These are phyloP conservation scores for Ctenoplectra terminalis DNA, from an alignment of 1,140 invertebrate species.

Conservation along the genomic window DNA sequence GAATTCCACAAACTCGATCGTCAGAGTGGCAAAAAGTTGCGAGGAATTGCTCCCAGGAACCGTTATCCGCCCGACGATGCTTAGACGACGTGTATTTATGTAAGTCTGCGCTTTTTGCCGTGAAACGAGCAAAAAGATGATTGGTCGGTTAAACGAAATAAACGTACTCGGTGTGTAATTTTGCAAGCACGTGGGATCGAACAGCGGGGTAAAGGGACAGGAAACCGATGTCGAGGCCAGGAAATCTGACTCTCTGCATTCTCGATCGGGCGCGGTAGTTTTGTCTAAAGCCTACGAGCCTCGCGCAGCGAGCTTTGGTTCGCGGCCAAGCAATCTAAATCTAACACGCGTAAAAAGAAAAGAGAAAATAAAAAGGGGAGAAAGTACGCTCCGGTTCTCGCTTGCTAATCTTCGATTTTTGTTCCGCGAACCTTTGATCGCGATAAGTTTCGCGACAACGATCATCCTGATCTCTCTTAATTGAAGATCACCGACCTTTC, in stretches of 20 bases:
- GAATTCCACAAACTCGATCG: background rate
- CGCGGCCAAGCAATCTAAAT: slow-evolving; percentile 36
- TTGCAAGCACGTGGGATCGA: slow-evolving; percentile 5
- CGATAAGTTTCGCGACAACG: too few relatives aligned
- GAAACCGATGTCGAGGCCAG: too few relatives aligned
- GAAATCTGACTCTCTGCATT: slow-evolving; percentile 3
- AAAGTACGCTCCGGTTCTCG: background rate
- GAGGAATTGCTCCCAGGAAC: background rate
- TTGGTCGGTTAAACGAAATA: slow-evolving; percentile 1
- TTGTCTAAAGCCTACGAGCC: background rate
- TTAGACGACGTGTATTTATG: slow-evolving; percentile 30
- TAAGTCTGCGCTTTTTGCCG: slow-evolving; percentile 10
- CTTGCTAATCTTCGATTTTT: too few relatives aligned
- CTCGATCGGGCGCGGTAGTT: background rate
- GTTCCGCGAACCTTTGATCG: too few relatives aligned
- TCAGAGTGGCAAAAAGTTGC: slow-evolving; percentile 1
- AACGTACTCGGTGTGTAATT: background rate
- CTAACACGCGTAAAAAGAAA: slow-evolving; percentile 8
- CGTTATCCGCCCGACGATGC: slow-evolving; percentile 30
- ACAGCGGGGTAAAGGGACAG: too few relatives aligned
- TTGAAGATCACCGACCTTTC: too few relatives aligned
- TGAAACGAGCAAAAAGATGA: slow-evolving; percentile 12
- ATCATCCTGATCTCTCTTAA: too few relatives aligned
- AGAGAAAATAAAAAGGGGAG: background rate
- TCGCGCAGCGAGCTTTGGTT: slow-evolving; percentile 22